Evolutionary conservation across 2,888 invertebrate species (phyloP).

Genomic region (Apeira syringaria): DNA sequence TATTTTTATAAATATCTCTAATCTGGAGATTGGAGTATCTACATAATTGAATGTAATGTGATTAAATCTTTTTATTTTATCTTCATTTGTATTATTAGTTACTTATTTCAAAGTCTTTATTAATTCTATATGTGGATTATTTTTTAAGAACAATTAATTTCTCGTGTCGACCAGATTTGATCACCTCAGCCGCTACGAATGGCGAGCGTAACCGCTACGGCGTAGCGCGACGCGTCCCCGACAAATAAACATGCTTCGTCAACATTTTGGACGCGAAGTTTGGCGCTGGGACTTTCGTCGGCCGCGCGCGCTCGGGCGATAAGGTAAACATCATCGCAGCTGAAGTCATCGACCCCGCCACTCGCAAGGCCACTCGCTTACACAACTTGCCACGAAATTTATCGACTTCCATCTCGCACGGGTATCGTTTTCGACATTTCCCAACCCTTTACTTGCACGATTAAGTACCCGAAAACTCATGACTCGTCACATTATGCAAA

Average conservation of each 20-base stretch:
- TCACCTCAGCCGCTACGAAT: constrained; percentile 18
- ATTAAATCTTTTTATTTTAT: too few relatives aligned
- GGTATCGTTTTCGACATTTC: constrained; percentile 21
- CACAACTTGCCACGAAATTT: constrained; percentile 64
- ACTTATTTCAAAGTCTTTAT: too few relatives aligned
- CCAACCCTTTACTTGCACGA: constrained; percentile 23
- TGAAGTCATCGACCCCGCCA: constrained; percentile 68
- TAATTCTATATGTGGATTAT: too few relatives aligned
- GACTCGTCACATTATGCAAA: constrained; percentile 36
- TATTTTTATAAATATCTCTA: too few relatives aligned
- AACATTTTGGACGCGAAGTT: constrained; percentile 46
- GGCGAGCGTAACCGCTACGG: constrained; percentile 33
- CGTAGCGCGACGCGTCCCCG: constrained; percentile 41
- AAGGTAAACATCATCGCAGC: constrained; percentile 70
- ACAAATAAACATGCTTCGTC: constrained; percentile 23
- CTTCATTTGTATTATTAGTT: too few relatives aligned
- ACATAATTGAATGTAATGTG: too few relatives aligned
- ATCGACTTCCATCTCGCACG: constrained; percentile 46
- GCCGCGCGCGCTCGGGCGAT: constrained; percentile 63
- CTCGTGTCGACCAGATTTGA: too few relatives aligned
- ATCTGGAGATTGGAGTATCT: too few relatives aligned
- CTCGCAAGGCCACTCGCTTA: constrained; percentile 75
- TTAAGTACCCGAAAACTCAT: constrained; percentile 14
- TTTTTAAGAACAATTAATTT: too few relatives aligned
- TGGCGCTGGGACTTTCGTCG: constrained; percentile 60